These are phyloP conservation scores for Pongo pygmaeus DNA, from an alignment of 2,113 vertebrate genomes.

Conservation along the genomic window DNA sequence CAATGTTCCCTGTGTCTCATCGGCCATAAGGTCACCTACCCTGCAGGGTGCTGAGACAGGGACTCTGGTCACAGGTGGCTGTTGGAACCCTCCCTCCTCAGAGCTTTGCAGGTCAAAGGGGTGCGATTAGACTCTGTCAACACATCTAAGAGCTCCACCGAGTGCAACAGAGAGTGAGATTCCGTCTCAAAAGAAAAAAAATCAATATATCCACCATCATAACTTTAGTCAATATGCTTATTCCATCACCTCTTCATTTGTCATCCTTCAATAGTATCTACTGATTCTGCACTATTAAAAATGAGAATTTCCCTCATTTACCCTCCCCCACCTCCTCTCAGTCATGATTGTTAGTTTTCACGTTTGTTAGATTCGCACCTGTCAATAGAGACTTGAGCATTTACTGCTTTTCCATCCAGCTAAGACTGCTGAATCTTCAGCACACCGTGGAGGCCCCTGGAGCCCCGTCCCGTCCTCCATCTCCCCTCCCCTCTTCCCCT, in stretches of 20 bases:
- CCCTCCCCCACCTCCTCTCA: neutral
- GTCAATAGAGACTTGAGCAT: neutral
- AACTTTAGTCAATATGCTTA: neutral
- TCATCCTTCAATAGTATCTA: neutral
- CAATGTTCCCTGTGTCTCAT: neutral
- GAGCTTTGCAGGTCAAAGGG: too few species aligned
- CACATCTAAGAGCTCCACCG: neutral
- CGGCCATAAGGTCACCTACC: neutral
- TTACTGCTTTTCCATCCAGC: neutral
- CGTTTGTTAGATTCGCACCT: neutral
- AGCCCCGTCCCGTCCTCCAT: neutral
- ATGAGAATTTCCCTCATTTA: neutral
- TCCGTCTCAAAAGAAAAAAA: neutral
- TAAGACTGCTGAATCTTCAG: neutral
- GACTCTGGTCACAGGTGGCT: neutral
- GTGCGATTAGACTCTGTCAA: too few species aligned
- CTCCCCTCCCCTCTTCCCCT: neutral
- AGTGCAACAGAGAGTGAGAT: too few species aligned
- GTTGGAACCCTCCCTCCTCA: neutral
- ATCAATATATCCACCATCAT: neutral
- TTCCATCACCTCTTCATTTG: neutral
- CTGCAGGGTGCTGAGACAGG: neutral
- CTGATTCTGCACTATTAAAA: neutral
- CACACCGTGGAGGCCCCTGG: fast-evolving
- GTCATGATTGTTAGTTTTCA: neutral